Percentiles rank a stretch among this genome's conserved stretches.
Evolutionary conservation across 2,888 invertebrate species (phyloP).

Genomic region (Dendrolimus houi): DNA sequence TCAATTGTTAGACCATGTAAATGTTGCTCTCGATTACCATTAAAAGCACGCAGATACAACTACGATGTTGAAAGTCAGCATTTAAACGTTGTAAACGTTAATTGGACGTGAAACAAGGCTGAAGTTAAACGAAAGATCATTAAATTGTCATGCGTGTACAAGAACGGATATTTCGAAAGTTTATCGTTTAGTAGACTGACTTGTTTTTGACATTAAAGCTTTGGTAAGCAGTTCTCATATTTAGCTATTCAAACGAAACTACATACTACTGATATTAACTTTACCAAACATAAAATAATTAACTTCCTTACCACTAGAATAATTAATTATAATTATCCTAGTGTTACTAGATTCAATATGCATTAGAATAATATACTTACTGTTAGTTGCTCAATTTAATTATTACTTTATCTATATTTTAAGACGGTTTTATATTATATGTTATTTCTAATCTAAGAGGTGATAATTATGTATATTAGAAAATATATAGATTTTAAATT

Average conservation of each 20-base stretch:
- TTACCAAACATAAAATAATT: no score
- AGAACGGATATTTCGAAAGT: slow-evolving; percentile 22
- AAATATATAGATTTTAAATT: background rate
- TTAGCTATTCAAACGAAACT: background rate
- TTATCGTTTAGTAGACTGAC: slow-evolving; percentile 15
- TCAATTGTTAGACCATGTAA: slow-evolving; percentile 53
- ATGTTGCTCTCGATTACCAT: slow-evolving; percentile 52
- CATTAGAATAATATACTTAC: no score
- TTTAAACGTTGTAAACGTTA: slow-evolving; percentile 34
- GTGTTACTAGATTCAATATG: no score
- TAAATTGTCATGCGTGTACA: slow-evolving; percentile 26
- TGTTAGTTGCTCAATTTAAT: no score
- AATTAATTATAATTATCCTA: no score
- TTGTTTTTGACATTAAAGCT: slow-evolving; percentile 11
- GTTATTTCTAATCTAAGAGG: background rate
- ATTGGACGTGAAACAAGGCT: slow-evolving; percentile 29
- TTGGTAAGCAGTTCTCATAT: slow-evolving; percentile 1
- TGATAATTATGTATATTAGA: background rate
- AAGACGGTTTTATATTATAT: no score
- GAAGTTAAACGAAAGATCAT: slow-evolving; percentile 24
- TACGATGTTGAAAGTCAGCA: slow-evolving; percentile 37
- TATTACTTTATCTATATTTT: no score
- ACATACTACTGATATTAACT: background rate
- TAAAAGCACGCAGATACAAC: slow-evolving; percentile 25
- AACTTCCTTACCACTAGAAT: no score